These are phyloP conservation scores for Ceratina japonica DNA, from an alignment of 1,140 invertebrate species.

Conservation along the genomic window DNA sequence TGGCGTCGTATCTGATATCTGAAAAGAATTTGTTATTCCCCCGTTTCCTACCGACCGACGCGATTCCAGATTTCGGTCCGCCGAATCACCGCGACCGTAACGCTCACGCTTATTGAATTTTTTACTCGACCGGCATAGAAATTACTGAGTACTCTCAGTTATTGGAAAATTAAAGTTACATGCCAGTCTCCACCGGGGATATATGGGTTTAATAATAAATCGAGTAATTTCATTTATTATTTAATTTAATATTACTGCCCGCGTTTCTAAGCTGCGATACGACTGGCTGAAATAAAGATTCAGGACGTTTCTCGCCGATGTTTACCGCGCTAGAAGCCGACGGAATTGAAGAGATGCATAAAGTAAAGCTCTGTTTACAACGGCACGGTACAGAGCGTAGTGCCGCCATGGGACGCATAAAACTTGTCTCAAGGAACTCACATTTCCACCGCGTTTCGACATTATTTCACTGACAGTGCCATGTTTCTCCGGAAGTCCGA, in stretches of 20 bases:
- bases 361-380: slow-evolving; percentile 50
- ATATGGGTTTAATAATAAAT: neutral
- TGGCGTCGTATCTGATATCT: neutral
- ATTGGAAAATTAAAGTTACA: neutral
- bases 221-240: neutral
- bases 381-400: neutral
- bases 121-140: neutral
- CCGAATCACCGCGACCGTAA: neutral
- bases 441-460: slow-evolving; percentile 27
- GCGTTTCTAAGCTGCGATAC: neutral
- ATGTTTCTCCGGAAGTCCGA: slow-evolving; percentile 3
- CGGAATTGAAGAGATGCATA: slow-evolving; percentile 34
- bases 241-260: neutral
- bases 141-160: neutral
- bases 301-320: neutral
- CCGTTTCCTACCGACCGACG: neutral
- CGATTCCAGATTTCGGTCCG: neutral
- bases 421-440: slow-evolving; percentile 31
- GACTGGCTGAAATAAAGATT: neutral
- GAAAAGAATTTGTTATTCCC: slow-evolving; percentile 14
- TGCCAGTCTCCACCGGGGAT: neutral
- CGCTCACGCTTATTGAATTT: too few relatives aligned
- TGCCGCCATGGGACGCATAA: slow-evolving; percentile 47
- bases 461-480: slow-evolving; percentile 16
- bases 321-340: neutral